Percentiles rank a stretch among this genome's conserved stretches.
These are phyloP conservation scores for Oophaga pumilio DNA, from an alignment of 2,113 vertebrate genomes.

Conservation along the genomic window DNA sequence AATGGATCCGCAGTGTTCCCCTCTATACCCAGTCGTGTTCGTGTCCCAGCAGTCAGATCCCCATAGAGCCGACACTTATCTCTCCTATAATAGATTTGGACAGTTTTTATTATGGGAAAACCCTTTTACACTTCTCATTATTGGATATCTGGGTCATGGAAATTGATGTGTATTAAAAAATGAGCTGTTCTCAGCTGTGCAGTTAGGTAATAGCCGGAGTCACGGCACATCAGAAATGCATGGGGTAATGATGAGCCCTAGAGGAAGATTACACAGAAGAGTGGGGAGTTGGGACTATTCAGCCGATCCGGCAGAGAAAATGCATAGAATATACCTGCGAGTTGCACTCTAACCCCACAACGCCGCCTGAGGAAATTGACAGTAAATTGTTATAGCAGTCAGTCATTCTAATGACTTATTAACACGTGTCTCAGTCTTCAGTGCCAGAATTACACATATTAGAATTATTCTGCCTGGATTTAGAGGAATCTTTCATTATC, in stretches of 20 bases:
- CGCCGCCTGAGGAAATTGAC: constrained; percentile 13
- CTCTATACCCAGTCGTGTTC: too few species aligned
- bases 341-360: neutral
- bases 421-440: neutral
- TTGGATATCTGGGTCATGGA: too few species aligned
- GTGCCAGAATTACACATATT: neutral
- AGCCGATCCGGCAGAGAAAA: constrained; percentile 11
- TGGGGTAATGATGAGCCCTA: neutral
- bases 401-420: constrained; percentile 34
- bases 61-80: too few species aligned
- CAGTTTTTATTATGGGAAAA: too few species aligned
- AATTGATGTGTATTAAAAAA: neutral
- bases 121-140: too few species aligned
- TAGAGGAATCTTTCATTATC: constrained; percentile 3
- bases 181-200: neutral
- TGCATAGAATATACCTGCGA: neutral
- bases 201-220: neutral
- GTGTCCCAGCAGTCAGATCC: too few species aligned
- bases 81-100: too few species aligned
- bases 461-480: neutral
- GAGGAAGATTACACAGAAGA: neutral
- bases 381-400: constrained; percentile 34
- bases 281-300: constrained; percentile 10
- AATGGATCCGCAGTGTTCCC: too few species aligned
- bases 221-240: neutral